phyloP scores from a whole-genome alignment of 30 jellyfish, hydroid and myxozoan species.

The Turritopsis rubra region DNA sequence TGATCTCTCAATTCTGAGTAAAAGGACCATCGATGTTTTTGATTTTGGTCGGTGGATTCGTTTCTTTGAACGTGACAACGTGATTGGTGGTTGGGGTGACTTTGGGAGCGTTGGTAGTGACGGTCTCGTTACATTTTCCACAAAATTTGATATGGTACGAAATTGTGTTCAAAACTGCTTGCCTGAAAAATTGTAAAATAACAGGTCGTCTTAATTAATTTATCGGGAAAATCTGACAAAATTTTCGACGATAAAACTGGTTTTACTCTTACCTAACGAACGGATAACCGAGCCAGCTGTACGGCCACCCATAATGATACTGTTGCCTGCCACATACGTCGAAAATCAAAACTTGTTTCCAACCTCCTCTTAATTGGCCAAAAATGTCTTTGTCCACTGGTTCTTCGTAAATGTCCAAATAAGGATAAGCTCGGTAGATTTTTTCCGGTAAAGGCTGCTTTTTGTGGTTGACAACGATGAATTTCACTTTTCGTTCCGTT shows the following conservation, averaged over 20 bases:
- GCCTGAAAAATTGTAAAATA: neutral
- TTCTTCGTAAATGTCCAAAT: constrained; percentile 20
- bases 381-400: constrained; percentile 16
- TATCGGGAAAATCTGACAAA: neutral
- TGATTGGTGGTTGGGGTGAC: neutral
- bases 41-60: neutral
- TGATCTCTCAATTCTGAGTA: neutral
- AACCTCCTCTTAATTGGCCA: constrained; percentile 9
- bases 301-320: constrained; percentile 19
- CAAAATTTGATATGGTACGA: neutral
- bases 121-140: neutral
- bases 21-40: neutral
- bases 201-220: neutral
- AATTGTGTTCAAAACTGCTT: neutral
- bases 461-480: constrained; percentile 10
- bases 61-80: neutral
- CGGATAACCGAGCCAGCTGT: constrained; percentile 13
- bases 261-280: neutral
- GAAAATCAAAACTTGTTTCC: constrained; percentile 1
- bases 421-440: constrained; percentile 11
- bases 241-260: too few relatives aligned
- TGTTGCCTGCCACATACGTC: constrained; percentile 32
- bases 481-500: neutral
- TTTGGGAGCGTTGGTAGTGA: neutral
- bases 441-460: constrained; percentile 11